Conservation (phyloP, 2,113 vertebrate species). For the Saccopteryx bilineata region DNA sequence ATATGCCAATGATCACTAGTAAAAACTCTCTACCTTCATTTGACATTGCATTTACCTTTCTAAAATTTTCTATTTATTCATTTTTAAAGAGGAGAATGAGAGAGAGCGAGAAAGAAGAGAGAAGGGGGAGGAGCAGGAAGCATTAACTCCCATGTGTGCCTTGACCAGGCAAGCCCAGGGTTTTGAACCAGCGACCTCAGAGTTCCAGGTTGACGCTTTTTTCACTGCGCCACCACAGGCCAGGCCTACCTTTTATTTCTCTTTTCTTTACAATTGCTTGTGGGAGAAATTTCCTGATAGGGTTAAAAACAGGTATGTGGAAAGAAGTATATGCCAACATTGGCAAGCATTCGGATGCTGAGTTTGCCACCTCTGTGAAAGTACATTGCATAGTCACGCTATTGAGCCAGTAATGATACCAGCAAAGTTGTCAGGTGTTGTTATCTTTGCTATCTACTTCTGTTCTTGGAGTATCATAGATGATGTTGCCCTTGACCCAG, state of each 20-base stretch:
- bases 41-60: not conserved
- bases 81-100: too few species aligned
- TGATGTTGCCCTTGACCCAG: not conserved
- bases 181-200: too few species aligned
- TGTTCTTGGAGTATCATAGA: not conserved
- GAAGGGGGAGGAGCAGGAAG: too few species aligned
- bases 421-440: not conserved
- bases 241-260: too few species aligned
- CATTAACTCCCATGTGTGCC: too few species aligned
- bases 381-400: not conserved
- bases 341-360: not conserved
- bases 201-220: too few species aligned
- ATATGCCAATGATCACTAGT: not conserved
- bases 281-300: not conserved
- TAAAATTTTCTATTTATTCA: too few species aligned
- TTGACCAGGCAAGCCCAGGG: too few species aligned
- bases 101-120: too few species aligned
- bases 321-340: not conserved
- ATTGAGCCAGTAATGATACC: fast-evolving
- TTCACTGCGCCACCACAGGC: too few species aligned
- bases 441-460: not conserved
- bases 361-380: not conserved
- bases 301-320: not conserved
- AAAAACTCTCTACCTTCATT: not conserved
- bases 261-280: not conserved